phyloP scores from a whole-genome alignment of 2,113 vertebrate species.

The Xenopus tropicalis region DNA sequence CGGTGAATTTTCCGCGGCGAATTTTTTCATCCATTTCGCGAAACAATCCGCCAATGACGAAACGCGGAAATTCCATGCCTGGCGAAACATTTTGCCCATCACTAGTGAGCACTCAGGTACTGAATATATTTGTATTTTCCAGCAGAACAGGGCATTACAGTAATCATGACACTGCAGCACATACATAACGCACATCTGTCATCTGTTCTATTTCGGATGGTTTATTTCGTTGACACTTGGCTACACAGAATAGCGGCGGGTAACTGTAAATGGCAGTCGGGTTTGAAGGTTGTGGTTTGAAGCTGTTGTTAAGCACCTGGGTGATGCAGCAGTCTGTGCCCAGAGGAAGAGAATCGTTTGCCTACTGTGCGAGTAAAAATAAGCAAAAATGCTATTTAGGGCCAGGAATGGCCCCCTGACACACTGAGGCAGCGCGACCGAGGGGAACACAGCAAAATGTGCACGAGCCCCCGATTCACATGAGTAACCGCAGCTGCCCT shows the following conservation, averaged over 20 bases:
- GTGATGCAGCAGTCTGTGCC: constrained; percentile 14
- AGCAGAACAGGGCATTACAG: no score
- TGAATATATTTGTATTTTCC: no score
- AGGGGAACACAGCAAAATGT: neutral
- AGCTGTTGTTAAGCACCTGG: constrained; percentile 23
- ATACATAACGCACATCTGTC: neutral
- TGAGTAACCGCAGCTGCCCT: neutral
- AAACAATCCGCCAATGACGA: no score
- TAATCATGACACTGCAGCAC: no score
- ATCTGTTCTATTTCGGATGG: constrained; percentile 29
- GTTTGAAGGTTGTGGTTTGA: constrained; percentile 33
- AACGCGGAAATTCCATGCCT: no score
- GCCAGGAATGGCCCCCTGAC: constrained; percentile 3
- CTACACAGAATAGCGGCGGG: constrained; percentile 7
- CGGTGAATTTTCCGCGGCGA: no score
- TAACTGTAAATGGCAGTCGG: constrained; percentile 30
- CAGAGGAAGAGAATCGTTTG: constrained; percentile 37
- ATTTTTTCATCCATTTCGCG: no score
- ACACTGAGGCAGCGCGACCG: constrained; percentile 2
- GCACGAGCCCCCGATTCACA: neutral
- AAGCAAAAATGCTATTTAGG: constrained; percentile 20
- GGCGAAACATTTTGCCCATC: no score
- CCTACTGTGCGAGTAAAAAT: constrained; percentile 6
- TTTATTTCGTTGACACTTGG: constrained; percentile 28
- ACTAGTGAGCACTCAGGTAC: no score